phyloP scores from a whole-genome alignment of 2,797 vertebrate species.

The Steatocranus sp. region DNA sequence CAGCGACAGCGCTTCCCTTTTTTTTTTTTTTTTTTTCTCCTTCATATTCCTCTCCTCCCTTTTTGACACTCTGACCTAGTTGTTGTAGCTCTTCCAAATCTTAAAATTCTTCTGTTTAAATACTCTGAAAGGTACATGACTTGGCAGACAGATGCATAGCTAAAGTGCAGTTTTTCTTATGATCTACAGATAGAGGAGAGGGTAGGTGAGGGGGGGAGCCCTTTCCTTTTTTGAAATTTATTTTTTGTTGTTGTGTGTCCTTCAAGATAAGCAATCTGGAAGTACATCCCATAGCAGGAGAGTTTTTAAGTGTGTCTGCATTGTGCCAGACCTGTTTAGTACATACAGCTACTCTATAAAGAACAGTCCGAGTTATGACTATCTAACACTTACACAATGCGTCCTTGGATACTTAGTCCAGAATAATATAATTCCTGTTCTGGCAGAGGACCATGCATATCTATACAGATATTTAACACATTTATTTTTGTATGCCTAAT shows the following conservation, averaged over 20 bases:
- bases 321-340: background rate
- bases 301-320: background rate
- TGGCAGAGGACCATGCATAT: background rate
- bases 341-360: background rate
- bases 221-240: background rate
- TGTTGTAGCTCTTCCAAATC: background rate
- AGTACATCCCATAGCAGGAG: background rate
- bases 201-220: background rate
- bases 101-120: constrained; percentile 5
- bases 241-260: background rate
- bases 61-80: constrained; percentile 19
- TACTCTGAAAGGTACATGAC: background rate
- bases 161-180: constrained; percentile 2
- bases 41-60: background rate
- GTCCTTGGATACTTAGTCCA: background rate
- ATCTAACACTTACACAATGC: background rate
- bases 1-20: background rate
- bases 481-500: background rate
- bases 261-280: constrained; percentile 2
- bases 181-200: constrained; percentile 2
- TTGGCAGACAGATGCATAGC: constrained; percentile 7
- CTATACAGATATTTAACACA: constrained; percentile 15
- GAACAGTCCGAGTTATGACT: background rate
- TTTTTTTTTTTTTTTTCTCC: background rate
- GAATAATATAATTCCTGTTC: background rate